These are phyloP conservation scores for Ptiloglossa arizonensis DNA, from an alignment of 1,140 invertebrate species.

Conservation along the genomic window DNA sequence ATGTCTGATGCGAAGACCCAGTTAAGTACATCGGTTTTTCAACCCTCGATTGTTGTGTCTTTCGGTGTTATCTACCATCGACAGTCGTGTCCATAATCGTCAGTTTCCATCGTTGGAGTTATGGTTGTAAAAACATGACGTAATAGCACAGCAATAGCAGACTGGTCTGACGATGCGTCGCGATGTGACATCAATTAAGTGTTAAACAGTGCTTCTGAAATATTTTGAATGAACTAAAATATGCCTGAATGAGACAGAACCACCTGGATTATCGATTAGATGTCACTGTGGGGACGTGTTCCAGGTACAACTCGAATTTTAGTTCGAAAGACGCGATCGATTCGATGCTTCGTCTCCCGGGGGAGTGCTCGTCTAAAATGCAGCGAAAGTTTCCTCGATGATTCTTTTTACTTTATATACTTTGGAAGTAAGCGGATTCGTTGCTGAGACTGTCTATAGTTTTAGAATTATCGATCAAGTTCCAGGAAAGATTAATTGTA, in stretches of 20 bases:
- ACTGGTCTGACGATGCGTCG: neutral
- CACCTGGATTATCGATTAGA: neutral
- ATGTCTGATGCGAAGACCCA: neutral
- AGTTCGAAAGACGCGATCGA: too few relatives aligned
- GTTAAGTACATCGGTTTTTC: neutral
- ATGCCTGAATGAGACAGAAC: neutral
- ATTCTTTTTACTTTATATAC: too few relatives aligned
- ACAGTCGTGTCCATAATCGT: conserved; percentile 4
- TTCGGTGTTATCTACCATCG: neutral
- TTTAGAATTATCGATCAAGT: too few relatives aligned
- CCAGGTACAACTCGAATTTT: too few relatives aligned
- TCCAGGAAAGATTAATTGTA: too few relatives aligned
- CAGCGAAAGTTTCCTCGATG: too few relatives aligned
- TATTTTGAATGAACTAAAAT: conserved; percentile 3
- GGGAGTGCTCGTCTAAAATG: too few relatives aligned
- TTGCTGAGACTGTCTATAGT: too few relatives aligned
- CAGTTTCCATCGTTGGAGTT: neutral
- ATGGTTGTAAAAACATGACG: neutral
- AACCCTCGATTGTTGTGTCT: neutral
- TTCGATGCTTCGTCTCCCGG: too few relatives aligned
- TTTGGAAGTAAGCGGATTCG: too few relatives aligned
- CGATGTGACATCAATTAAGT: conserved; percentile 25
- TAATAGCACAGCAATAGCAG: neutral
- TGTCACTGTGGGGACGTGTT: neutral
- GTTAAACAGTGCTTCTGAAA: neutral